Conservation (phyloP, 1,140 invertebrate genomes). For the Campoletis sonorensis region DNA sequence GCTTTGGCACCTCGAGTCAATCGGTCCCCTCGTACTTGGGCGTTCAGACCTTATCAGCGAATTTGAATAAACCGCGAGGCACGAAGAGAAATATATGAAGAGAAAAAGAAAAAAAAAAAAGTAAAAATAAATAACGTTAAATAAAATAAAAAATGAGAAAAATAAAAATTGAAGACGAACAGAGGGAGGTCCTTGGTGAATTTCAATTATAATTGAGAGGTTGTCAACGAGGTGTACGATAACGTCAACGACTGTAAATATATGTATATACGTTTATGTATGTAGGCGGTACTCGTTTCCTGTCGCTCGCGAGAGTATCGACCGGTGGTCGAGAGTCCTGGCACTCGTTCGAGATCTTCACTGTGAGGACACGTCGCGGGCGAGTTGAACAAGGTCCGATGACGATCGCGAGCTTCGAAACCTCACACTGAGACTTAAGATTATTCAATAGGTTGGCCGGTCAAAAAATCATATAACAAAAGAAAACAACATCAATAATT, state of each 20-base stretch:
- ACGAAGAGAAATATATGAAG: conserved; percentile 12
- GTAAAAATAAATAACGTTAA: too few relatives aligned
- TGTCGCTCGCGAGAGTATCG: conserved; percentile 17
- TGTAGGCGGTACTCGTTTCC: conserved; percentile 40
- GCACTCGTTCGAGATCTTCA: conserved; percentile 22
- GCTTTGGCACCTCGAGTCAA: conserved; percentile 59
- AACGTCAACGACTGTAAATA: conserved; percentile 51
- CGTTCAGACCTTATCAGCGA: conserved; percentile 56
- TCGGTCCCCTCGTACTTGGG: conserved; percentile 26
- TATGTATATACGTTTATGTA: conserved; percentile 1
- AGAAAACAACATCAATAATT: too few relatives aligned
- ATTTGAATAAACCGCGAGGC: conserved; percentile 62
- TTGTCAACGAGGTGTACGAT: conserved; percentile 62
- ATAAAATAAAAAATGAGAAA: conserved; percentile 16
- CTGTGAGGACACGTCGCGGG: background rate
- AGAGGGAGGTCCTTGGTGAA: conserved; percentile 47
- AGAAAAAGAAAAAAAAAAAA: too few relatives aligned
- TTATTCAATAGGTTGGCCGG: background rate
- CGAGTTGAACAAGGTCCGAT: background rate
- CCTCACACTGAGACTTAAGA: background rate
- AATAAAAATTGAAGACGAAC: conserved; percentile 46
- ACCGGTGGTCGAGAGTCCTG: conserved; percentile 21
- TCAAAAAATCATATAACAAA: background rate
- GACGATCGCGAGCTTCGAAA: conserved; percentile 7
- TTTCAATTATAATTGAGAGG: conserved; percentile 68